Conservation (phyloP, 2,888 invertebrate genomes). For the Escarpia spicata region DNA sequence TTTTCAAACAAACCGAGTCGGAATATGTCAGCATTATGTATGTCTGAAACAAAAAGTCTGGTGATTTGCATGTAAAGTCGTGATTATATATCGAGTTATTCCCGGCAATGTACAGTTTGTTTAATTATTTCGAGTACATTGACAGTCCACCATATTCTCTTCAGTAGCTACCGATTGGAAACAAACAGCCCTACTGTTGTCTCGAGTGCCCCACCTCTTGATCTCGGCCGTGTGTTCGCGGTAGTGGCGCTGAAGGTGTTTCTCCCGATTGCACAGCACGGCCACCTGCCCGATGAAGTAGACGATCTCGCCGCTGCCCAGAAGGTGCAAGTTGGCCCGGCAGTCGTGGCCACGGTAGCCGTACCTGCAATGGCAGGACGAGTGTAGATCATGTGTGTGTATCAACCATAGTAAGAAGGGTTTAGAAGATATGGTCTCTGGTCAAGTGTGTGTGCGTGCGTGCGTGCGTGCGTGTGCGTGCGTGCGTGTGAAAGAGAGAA, state of each 20-base stretch:
- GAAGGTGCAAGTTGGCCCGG: constrained; percentile 52
- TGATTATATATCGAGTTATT: no score
- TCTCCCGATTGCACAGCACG: constrained; percentile 50
- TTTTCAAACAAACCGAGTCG: no score
- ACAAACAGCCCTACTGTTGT: background rate
- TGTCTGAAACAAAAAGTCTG: no score
- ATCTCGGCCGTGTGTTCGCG: constrained; percentile 59
- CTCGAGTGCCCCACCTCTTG: constrained; percentile 47
- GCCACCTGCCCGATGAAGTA: constrained; percentile 59
- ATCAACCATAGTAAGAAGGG: no score
- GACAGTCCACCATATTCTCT: background rate
- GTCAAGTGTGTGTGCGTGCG: background rate
- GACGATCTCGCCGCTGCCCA: constrained; percentile 55
- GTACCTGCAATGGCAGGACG: constrained; percentile 48
- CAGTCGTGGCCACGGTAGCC: constrained; percentile 62
- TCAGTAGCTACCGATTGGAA: no score
- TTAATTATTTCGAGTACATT: no score
- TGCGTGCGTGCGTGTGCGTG: background rate
- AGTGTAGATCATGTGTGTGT: background rate
- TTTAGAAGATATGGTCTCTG: no score
- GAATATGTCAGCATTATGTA: no score
- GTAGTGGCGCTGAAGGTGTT: constrained; percentile 58
- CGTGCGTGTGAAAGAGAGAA: background rate
- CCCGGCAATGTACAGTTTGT: no score
- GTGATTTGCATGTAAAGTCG: no score